phyloP scores from a whole-genome alignment of 2,888 invertebrate species.

The Monopis laevigella region DNA sequence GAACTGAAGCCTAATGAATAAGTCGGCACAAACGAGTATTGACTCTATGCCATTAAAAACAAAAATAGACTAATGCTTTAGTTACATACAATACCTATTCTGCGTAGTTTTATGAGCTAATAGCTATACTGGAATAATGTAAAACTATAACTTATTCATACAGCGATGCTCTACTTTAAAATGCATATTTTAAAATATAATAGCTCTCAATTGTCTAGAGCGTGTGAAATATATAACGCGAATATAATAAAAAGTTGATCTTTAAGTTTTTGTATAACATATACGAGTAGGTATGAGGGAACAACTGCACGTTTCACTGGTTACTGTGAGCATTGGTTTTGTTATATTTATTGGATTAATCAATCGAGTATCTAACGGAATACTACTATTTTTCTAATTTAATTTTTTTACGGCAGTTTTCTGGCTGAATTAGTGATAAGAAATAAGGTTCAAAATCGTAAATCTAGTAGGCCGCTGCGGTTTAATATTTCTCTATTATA shows the following conservation, averaged over 20 bases:
- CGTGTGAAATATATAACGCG: constrained; percentile 12
- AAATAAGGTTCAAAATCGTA: too few relatives aligned
- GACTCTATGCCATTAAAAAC: too few relatives aligned
- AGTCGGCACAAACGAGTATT: too few relatives aligned
- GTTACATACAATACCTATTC: too few relatives aligned
- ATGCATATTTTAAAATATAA: constrained; percentile 31
- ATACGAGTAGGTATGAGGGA: constrained; percentile 2
- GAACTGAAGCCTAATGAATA: too few relatives aligned
- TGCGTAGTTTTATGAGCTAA: constrained; percentile 1
- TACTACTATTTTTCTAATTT: too few relatives aligned
- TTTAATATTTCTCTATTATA: too few relatives aligned
- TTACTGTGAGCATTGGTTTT: constrained; percentile 5
- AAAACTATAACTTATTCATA: constrained; percentile 32
- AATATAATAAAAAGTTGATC: constrained; percentile 10
- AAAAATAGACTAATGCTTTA: too few relatives aligned
- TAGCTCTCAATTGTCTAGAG: constrained; percentile 13
- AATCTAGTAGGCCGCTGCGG: too few relatives aligned
- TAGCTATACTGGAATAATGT: constrained; percentile 9
- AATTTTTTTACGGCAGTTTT: too few relatives aligned
- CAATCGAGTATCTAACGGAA: too few relatives aligned
- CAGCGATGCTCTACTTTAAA: constrained; percentile 33
- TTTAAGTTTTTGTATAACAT: constrained; percentile 8
- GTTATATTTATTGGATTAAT: constrained; percentile 8
- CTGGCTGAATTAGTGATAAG: too few relatives aligned
- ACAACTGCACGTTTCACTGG: constrained; percentile 3